phyloP scores from a whole-genome alignment of 2,888 invertebrate species.

The Torymus aiolomorphi region DNA sequence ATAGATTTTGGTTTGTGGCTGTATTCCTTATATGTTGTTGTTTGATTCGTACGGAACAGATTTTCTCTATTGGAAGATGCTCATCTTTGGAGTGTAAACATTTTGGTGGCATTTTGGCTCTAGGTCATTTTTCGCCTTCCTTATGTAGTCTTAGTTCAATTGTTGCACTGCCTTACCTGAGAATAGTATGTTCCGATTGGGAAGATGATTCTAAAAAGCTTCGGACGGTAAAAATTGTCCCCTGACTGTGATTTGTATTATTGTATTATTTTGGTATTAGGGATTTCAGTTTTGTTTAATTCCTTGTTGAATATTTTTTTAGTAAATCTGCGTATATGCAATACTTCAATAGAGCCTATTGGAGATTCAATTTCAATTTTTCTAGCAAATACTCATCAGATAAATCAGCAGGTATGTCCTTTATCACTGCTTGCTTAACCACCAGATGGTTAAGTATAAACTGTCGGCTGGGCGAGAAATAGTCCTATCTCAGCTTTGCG shows the following conservation, averaged over 20 bases:
- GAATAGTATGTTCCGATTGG: constrained; percentile 3
- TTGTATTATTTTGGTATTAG: not conserved
- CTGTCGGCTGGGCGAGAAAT: too few species aligned
- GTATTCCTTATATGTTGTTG: constrained; percentile 5
- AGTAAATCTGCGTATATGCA: not conserved
- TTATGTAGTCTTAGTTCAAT: constrained; percentile 7
- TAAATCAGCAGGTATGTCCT: not conserved
- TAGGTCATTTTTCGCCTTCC: not conserved
- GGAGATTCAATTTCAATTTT: not conserved
- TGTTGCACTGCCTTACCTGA: constrained; percentile 9
- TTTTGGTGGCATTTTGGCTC: not conserved
- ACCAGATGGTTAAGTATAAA: constrained; percentile 9
- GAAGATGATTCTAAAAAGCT: not conserved
- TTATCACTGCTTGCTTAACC: not conserved
- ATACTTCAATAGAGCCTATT: not conserved
- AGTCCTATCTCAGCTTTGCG: too few species aligned
- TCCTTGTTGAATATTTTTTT: not conserved
- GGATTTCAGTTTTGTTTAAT: not conserved
- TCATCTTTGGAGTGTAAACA: not conserved
- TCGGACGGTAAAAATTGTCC: not conserved
- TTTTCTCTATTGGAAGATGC: constrained; percentile 4
- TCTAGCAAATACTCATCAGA: not conserved
- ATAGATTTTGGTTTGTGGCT: not conserved
- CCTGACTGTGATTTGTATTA: constrained; percentile 8
- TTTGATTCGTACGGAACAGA: not conserved